Evolutionary conservation across 2,113 vertebrate genomes (phyloP).

Genomic region (Isichthys henryi): DNA sequence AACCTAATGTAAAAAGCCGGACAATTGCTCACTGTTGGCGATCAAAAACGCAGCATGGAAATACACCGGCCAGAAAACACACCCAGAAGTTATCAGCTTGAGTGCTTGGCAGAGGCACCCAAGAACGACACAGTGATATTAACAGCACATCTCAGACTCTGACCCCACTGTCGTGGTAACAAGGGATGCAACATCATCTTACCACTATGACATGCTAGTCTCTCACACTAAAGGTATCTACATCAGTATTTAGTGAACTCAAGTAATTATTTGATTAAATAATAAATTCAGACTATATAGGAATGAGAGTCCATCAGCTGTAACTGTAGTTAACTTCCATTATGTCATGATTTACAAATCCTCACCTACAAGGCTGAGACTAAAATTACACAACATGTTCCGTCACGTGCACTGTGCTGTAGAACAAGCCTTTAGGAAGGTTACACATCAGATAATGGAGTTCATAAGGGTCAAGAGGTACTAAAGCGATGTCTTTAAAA

Average conservation of each 20-base stretch:
- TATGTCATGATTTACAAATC: background rate
- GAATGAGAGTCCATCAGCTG: background rate
- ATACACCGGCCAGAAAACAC: constrained; percentile 19
- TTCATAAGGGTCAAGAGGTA: constrained; percentile 32
- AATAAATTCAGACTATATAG: background rate
- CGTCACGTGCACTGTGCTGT: background rate
- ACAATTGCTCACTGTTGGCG: constrained; percentile 36
- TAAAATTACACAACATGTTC: background rate
- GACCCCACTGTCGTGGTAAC: background rate
- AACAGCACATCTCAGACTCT: background rate
- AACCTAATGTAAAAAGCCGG: constrained; percentile 47
- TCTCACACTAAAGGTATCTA: background rate
- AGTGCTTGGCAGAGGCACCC: background rate
- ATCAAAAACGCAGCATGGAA: constrained; percentile 29
- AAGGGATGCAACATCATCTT: background rate
- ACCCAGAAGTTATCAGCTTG: background rate
- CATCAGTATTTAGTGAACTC: background rate
- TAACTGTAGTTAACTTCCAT: background rate
- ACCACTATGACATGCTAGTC: background rate
- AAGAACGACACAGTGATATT: background rate
- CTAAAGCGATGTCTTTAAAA: constrained; percentile 34
- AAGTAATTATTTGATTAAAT: background rate
- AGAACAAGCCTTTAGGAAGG: background rate
- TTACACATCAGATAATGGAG: constrained; percentile 35
- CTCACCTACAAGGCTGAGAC: background rate